A percentile compares a stretch with the other conserved stretches of the same genome.
Conservation (phyloP, 2,797 vertebrate genomes). For the Mus spretus region DNA sequence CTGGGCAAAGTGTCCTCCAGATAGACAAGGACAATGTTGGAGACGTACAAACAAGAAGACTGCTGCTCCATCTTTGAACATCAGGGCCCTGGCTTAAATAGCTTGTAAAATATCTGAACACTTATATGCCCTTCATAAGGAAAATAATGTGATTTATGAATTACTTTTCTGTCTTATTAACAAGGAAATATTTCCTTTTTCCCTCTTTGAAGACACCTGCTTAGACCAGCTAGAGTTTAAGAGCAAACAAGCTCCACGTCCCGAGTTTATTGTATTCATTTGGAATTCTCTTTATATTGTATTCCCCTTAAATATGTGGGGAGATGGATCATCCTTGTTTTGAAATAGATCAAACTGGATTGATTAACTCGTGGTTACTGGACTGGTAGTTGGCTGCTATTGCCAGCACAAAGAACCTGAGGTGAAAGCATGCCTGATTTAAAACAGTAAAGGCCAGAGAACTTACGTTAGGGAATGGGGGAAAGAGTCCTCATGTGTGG, state of each 20-base stretch:
- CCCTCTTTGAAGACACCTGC: background rate
- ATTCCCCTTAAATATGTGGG: background rate
- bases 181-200: background rate
- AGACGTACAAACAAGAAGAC: background rate
- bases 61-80: background rate
- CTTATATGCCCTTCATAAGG: background rate
- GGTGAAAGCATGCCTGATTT: background rate
- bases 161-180: background rate
- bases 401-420: background rate
- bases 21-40: background rate
- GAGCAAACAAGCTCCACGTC: background rate
- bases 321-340: slow-evolving; percentile 52
- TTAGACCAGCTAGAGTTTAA: slow-evolving; percentile 16
- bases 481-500: background rate
- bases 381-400: background rate
- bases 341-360: background rate
- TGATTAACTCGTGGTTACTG: slow-evolving; percentile 2
- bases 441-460: background rate
- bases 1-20: background rate
- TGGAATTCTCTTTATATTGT: no score
- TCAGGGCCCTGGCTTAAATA: slow-evolving; percentile 8
- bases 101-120: background rate
- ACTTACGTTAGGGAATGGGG: background rate
- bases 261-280: background rate
- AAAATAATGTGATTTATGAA: slow-evolving; percentile 49